Conservation (phyloP, 2,888 invertebrate species). For the Rotaria macrura region DNA sequence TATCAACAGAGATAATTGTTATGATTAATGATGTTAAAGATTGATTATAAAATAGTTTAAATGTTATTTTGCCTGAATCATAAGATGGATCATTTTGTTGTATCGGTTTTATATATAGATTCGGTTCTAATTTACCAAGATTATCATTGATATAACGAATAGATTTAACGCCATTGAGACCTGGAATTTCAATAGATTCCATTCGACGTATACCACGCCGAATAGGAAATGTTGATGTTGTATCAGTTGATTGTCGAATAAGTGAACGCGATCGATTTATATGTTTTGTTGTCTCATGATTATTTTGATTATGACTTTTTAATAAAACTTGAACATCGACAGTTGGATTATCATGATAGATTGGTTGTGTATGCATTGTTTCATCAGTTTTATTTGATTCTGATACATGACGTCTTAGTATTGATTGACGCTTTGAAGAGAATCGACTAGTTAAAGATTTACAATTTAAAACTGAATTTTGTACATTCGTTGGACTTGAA, state of each 20-base stretch:
- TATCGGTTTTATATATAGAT: slow-evolving; percentile 52
- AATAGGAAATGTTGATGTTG: neutral
- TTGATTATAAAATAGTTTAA: slow-evolving; percentile 68
- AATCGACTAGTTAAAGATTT: neutral
- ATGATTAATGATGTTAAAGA: slow-evolving; percentile 70
- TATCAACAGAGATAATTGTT: slow-evolving; percentile 54
- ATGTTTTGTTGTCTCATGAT: neutral
- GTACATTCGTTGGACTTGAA: neutral
- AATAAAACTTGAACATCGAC: neutral
- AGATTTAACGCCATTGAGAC: slow-evolving; percentile 24
- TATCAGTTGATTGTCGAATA: neutral
- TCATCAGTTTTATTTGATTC: neutral
- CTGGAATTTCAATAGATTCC: slow-evolving; percentile 32
- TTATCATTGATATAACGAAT: slow-evolving; percentile 37
- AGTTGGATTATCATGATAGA: neutral
- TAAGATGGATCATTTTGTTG: slow-evolving; percentile 66
- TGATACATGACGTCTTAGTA: neutral
- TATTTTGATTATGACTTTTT: neutral
- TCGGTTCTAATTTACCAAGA: slow-evolving; percentile 44
- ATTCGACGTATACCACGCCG: neutral
- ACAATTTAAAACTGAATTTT: neutral
- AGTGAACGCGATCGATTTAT: neutral
- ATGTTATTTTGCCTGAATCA: slow-evolving; percentile 69
- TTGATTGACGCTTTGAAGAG: neutral
- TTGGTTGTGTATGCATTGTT: neutral